phyloP scores from a whole-genome alignment of 2,888 invertebrate genomes.

The Thymelicus acteon region DNA sequence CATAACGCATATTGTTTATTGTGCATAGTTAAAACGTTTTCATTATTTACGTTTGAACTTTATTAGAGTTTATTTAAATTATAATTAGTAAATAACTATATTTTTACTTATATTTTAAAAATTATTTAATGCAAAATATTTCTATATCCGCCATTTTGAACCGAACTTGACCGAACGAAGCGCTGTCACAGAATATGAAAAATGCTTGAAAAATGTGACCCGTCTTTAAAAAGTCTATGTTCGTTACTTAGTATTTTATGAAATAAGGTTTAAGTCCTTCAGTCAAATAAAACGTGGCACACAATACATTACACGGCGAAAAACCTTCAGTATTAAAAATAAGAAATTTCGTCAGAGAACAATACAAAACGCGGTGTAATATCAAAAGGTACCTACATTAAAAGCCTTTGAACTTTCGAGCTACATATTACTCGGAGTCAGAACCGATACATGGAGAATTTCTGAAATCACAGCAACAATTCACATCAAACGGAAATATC shows the following conservation, averaged over 20 bases:
- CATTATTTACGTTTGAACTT: too few species aligned
- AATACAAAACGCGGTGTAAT: constrained; percentile 38
- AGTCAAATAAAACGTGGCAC: neutral
- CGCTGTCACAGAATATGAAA: too few species aligned
- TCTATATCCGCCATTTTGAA: too few species aligned
- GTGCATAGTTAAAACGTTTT: too few species aligned
- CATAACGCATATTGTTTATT: too few species aligned
- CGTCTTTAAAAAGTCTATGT: too few species aligned
- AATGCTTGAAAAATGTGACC: too few species aligned
- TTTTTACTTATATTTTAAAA: too few species aligned
- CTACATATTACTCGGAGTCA: constrained; percentile 34
- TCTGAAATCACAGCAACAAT: constrained; percentile 59
- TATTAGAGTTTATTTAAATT: too few species aligned
- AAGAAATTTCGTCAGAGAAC: constrained; percentile 26
- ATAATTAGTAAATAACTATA: too few species aligned
- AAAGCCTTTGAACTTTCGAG: constrained; percentile 38
- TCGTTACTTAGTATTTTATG: neutral
- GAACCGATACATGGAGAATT: constrained; percentile 44
- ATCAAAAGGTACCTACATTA: constrained; percentile 47
- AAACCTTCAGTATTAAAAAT: constrained; percentile 14
- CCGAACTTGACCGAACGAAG: too few species aligned
- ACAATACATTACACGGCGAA: neutral
- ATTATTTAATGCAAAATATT: too few species aligned
- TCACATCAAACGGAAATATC: constrained; percentile 74
- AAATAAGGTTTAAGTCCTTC: neutral